Percentiles rank a stretch among this genome's conserved stretches.
Evolutionary conservation across 2,888 invertebrate genomes (phyloP).

Genomic region (Diplolepis rosae): DNA sequence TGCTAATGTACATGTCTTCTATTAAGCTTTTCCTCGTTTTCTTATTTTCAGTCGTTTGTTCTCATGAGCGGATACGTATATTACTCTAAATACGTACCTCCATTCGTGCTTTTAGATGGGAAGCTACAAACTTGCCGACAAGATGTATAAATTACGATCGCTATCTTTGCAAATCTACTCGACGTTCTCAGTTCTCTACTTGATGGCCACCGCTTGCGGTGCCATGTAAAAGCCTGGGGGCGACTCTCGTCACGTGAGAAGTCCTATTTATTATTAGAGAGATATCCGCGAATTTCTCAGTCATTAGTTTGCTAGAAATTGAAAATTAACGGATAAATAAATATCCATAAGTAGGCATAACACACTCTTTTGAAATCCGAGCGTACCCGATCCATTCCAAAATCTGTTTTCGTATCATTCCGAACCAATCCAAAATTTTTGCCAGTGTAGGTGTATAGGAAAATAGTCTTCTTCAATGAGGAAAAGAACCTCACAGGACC

Average conservation of each 20-base stretch:
- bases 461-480: too few relatives aligned
- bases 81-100: slow-evolving; percentile 5
- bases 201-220: neutral
- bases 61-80: slow-evolving; percentile 6
- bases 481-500: too few relatives aligned
- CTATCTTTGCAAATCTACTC: slow-evolving; percentile 51
- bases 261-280: slow-evolving; percentile 27
- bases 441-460: too few relatives aligned
- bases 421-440: too few relatives aligned
- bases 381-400: too few relatives aligned
- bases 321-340: slow-evolving; percentile 1
- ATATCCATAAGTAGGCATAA: too few relatives aligned
- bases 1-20: neutral
- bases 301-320: neutral
- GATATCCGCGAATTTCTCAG: neutral
- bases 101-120: slow-evolving; percentile 50
- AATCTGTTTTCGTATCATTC: too few relatives aligned
- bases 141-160: slow-evolving; percentile 55
- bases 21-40: neutral
- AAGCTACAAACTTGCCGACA: slow-evolving; percentile 48
- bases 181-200: slow-evolving; percentile 38
- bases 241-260: slow-evolving; percentile 18
- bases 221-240: slow-evolving; percentile 13
- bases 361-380: too few relatives aligned
- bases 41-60: slow-evolving; percentile 13